A percentile compares a stretch with the other conserved stretches of the same genome.
Evolutionary conservation across 2,113 vertebrate species (phyloP).

Genomic region (Dasyornis broadbenti): DNA sequence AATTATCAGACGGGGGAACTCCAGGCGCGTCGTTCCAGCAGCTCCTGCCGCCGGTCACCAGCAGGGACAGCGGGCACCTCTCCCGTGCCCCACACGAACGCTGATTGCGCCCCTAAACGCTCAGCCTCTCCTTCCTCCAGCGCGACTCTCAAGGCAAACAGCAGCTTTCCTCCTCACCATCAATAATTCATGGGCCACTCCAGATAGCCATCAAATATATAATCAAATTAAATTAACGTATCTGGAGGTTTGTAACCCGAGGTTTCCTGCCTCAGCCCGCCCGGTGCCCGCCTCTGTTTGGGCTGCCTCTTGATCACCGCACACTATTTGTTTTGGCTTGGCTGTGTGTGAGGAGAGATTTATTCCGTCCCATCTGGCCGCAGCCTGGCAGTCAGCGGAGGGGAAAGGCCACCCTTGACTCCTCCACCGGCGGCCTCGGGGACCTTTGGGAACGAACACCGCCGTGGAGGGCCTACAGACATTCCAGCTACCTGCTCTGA

Average conservation of each 20-base stretch:
- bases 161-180: not conserved
- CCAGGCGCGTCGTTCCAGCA: not conserved
- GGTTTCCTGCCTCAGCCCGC: not conserved
- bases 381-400: not conserved
- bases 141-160: not conserved
- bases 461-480: not conserved
- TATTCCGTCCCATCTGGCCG: not conserved
- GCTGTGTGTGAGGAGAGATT: not conserved
- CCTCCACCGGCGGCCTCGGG: not conserved
- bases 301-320: not conserved
- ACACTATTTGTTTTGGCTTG: slow-evolving; percentile 16
- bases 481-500: not conserved
- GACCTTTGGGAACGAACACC: not conserved
- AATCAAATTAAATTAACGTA: not conserved
- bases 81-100: not conserved
- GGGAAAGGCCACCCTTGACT: not conserved
- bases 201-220: not conserved
- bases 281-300: not conserved
- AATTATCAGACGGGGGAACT: no score
- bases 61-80: not conserved
- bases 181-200: not conserved
- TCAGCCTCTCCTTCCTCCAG: not conserved
- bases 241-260: not conserved
- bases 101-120: not conserved
- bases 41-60: not conserved